Conservation (phyloP, 2,113 vertebrate genomes). For the Ascaphus truei region DNA sequence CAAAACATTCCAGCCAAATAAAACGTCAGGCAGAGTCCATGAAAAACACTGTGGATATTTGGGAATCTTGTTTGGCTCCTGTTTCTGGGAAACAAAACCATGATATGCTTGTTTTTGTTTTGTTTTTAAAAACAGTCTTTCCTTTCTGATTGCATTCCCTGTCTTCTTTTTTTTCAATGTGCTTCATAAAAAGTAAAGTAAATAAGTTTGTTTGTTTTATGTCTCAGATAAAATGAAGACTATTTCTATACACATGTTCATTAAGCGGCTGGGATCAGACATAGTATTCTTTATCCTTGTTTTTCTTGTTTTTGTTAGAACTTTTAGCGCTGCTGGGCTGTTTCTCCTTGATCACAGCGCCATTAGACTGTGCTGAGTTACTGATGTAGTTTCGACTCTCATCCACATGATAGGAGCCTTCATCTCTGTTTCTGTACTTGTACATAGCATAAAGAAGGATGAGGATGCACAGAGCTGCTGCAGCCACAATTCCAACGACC, state of each 20-base stretch:
- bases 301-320: slow-evolving; percentile 95
- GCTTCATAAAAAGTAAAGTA: slow-evolving; percentile 82
- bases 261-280: slow-evolving; percentile 81
- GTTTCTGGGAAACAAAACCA: slow-evolving; percentile 78
- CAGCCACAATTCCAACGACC: slow-evolving; percentile 96
- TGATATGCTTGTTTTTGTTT: slow-evolving; percentile 60
- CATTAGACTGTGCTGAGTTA: slow-evolving; percentile 97
- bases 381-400: slow-evolving; percentile 99
- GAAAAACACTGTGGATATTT: slow-evolving; percentile 81
- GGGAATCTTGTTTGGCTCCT: slow-evolving; percentile 72
- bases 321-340: slow-evolving; percentile 86
- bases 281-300: slow-evolving; percentile 99
- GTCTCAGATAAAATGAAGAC: slow-evolving; percentile 89
- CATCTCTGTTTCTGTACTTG: slow-evolving; percentile 97
- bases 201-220: slow-evolving; percentile 76
- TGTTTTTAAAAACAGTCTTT: slow-evolving; percentile 71
- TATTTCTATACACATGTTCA: slow-evolving; percentile 89
- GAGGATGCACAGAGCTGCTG: slow-evolving; percentile 93
- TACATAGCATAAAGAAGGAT: slow-evolving; percentile 99
- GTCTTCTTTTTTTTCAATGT: slow-evolving; percentile 72
- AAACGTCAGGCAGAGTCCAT: slow-evolving; percentile 86
- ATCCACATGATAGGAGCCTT: slow-evolving; percentile 95
- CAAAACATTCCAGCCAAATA: slow-evolving; percentile 87
- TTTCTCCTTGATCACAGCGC: slow-evolving; percentile 94
- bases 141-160: slow-evolving; percentile 76